These are phyloP conservation scores for Chondrosia reniformis DNA, from an alignment of 37 sponge, comb jelly and placozoan species.

Conservation along the genomic window DNA sequence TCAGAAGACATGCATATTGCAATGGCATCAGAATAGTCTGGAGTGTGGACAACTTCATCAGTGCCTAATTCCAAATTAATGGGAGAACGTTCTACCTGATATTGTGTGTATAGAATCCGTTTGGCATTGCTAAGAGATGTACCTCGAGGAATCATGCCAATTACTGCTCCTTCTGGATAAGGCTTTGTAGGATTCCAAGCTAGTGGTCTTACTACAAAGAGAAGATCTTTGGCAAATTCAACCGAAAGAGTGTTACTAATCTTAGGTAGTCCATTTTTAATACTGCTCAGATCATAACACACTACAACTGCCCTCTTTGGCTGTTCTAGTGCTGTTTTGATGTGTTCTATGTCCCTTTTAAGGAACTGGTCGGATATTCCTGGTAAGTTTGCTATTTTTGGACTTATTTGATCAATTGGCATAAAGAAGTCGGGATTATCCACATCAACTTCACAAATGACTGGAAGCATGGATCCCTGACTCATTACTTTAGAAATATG, in stretches of 20 bases:
- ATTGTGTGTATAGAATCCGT: slow-evolving; percentile 18
- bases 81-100: too few relatives aligned
- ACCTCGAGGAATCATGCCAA: slow-evolving; percentile 41
- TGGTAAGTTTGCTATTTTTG: slow-evolving; percentile 55
- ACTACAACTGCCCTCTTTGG: slow-evolving; percentile 34
- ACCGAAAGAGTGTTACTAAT: slow-evolving; percentile 45
- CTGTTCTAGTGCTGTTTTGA: too few relatives aligned
- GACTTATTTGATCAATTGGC: slow-evolving; percentile 55
- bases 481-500: slow-evolving; percentile 26
- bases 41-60: too few relatives aligned
- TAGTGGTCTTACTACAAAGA: slow-evolving; percentile 49
- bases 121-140: slow-evolving; percentile 29
- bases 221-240: slow-evolving; percentile 29
- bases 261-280: slow-evolving; percentile 31
- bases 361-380: slow-evolving; percentile 23
- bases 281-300: slow-evolving; percentile 20
- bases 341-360: neutral
- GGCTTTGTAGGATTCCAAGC: slow-evolving; percentile 40
- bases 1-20: too few relatives aligned
- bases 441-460: slow-evolving; percentile 41
- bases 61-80: too few relatives aligned
- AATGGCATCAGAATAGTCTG: too few relatives aligned
- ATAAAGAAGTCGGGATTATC: slow-evolving; percentile 40
- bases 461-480: neutral
- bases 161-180: slow-evolving; percentile 44